Percentiles rank a stretch among this genome's conserved stretches.
These are phyloP conservation scores for Neoaliturus tenellus DNA, from an alignment of 2,888 invertebrate species.

Conservation along the genomic window DNA sequence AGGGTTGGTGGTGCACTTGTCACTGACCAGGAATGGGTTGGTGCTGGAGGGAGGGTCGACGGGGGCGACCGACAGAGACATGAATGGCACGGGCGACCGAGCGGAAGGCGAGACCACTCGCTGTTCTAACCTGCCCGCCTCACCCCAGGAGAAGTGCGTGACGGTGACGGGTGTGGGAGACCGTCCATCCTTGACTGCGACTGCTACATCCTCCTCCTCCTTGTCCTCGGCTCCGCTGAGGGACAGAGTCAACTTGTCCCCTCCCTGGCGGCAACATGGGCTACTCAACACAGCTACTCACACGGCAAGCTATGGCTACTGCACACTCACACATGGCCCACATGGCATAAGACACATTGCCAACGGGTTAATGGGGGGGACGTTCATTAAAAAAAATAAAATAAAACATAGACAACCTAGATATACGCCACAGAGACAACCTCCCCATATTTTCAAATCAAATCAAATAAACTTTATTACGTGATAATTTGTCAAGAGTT, in stretches of 20 bases:
- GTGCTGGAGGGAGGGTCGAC: constrained; percentile 68
- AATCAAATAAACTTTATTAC: too few relatives aligned
- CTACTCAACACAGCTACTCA: constrained; percentile 39
- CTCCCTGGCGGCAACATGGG: constrained; percentile 68
- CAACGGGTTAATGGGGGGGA: too few relatives aligned
- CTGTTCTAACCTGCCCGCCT: constrained; percentile 75
- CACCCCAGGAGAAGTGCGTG: constrained; percentile 76
- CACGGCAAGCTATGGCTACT: too few relatives aligned
- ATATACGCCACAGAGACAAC: too few relatives aligned
- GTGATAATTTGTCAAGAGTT: too few relatives aligned
- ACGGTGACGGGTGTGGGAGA: constrained; percentile 77
- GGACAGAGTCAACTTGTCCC: constrained; percentile 70
- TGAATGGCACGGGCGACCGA: constrained; percentile 60
- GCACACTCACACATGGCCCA: too few relatives aligned
- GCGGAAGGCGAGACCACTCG: constrained; percentile 65
- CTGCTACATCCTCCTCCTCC: constrained; percentile 61
- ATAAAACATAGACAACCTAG: too few relatives aligned
- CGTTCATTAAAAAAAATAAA: too few relatives aligned
- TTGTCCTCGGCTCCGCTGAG: constrained; percentile 65
- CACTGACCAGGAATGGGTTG: constrained; percentile 65
- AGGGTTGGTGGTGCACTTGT: constrained; percentile 63
- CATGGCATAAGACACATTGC: too few relatives aligned
- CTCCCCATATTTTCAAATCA: too few relatives aligned
- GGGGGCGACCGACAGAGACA: constrained; percentile 62
- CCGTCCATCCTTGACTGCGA: constrained; percentile 53